Conservation (phyloP, 2,113 vertebrate genomes). For the Recurvirostra avosetta region DNA sequence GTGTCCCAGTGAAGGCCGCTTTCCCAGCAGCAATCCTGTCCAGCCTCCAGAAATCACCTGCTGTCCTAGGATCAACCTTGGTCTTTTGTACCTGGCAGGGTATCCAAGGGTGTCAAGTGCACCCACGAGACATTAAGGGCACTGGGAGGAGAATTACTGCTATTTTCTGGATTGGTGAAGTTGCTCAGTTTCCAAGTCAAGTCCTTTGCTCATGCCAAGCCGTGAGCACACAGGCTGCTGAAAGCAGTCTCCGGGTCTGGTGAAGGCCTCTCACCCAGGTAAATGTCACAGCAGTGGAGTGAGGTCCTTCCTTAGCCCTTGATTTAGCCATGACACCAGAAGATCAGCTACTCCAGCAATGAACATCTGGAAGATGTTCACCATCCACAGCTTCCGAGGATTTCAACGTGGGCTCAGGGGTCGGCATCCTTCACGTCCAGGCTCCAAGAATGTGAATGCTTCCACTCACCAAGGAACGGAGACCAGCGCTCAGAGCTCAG, state of each 20-base stretch:
- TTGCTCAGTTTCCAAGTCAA: neutral
- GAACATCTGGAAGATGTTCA: neutral
- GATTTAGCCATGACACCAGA: neutral
- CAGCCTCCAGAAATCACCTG: neutral
- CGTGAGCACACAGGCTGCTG: neutral
- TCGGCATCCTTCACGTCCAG: neutral
- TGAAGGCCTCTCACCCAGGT: neutral
- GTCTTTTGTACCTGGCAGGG: neutral
- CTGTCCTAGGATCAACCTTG: neutral
- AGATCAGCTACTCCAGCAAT: neutral
- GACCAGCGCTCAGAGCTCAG: neutral
- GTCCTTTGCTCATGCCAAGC: neutral
- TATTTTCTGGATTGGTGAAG: neutral
- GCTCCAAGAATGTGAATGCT: neutral
- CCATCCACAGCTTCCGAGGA: neutral
- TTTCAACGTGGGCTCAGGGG: neutral
- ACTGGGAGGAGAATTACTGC: neutral
- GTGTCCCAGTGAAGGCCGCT: neutral
- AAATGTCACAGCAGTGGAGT: neutral
- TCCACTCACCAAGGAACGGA: neutral
- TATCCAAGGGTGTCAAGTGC: neutral
- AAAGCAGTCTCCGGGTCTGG: neutral
- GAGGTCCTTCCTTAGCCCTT: neutral
- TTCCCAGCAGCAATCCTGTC: neutral
- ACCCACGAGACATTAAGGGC: neutral